Conservation (phyloP, 2,888 invertebrate genomes). For the Podotricha telesiphe region DNA sequence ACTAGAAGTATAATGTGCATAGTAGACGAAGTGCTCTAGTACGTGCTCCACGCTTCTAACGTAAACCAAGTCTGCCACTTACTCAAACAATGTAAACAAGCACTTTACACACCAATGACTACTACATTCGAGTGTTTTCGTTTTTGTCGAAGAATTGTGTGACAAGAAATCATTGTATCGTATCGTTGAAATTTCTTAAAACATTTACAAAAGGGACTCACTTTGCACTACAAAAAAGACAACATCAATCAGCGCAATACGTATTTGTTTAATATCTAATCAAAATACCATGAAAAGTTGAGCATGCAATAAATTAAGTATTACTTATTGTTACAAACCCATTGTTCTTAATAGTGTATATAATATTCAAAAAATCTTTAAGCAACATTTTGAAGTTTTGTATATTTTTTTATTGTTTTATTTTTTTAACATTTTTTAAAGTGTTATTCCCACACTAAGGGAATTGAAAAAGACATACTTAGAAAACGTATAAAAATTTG, state of each 20-base stretch:
- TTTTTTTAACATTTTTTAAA: too few relatives aligned
- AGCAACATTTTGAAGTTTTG: too few relatives aligned
- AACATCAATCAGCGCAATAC: background rate
- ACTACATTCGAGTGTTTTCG: constrained; percentile 14
- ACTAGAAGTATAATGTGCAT: constrained; percentile 10
- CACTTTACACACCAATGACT: constrained; percentile 24
- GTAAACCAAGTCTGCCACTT: constrained; percentile 18
- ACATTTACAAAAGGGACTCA: background rate
- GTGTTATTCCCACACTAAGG: too few relatives aligned
- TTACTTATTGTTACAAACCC: too few relatives aligned
- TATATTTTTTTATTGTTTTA: too few relatives aligned
- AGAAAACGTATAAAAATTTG: too few relatives aligned
- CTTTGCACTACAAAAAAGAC: background rate
- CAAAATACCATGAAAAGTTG: background rate
- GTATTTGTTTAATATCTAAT: too few relatives aligned
- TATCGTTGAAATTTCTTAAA: background rate
- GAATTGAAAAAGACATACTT: too few relatives aligned
- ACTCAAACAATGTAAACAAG: constrained; percentile 20
- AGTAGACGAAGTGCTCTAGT: constrained; percentile 10
- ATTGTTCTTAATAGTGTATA: too few relatives aligned
- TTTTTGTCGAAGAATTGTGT: constrained; percentile 19
- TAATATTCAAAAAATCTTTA: background rate
- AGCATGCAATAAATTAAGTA: too few relatives aligned
- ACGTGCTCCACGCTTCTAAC: constrained; percentile 13
- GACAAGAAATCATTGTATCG: constrained; percentile 6